Conservation (phyloP, 2,888 invertebrate genomes). For the Tenthredo livida region DNA sequence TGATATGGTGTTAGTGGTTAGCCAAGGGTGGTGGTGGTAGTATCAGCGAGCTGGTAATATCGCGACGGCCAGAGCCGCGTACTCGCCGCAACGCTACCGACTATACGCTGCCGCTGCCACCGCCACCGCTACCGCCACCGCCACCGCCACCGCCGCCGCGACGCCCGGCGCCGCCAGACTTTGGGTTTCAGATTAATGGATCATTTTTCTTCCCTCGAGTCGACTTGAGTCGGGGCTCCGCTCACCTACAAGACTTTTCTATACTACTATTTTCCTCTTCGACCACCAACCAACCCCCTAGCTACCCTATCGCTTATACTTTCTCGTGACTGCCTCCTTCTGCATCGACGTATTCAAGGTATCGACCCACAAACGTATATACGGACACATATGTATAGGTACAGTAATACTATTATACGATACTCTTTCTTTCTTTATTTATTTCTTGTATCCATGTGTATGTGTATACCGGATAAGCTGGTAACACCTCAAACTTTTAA, state of each 20-base stretch:
- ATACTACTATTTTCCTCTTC: constrained; percentile 64
- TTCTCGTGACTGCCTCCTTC: constrained; percentile 39
- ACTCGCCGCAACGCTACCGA: constrained; percentile 13
- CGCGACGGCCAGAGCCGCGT: background rate
- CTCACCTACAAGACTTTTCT: constrained; percentile 64
- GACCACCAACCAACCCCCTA: constrained; percentile 61
- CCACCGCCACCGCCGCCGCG: constrained; percentile 72
- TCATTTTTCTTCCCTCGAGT: constrained; percentile 85
- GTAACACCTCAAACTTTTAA: no score
- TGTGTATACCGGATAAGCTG: no score
- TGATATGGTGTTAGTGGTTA: background rate
- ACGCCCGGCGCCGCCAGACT: constrained; percentile 88
- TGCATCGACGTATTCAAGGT: constrained; percentile 48
- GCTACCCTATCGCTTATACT: constrained; percentile 31
- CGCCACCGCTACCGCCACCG: constrained; percentile 61
- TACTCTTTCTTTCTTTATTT: background rate
- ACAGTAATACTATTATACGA: background rate
- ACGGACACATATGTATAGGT: background rate
- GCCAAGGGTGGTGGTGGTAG: background rate
- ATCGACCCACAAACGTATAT: constrained; percentile 13
- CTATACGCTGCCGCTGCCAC: constrained; percentile 41
- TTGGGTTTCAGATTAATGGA: constrained; percentile 90
- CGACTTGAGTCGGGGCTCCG: constrained; percentile 73
- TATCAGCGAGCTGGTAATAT: background rate
- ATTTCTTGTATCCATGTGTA: no score